A percentile compares a stretch with the other conserved stretches of the same genome.
Conservation (phyloP, 2,797 vertebrate species). For the Alcedo quadribrachys region DNA sequence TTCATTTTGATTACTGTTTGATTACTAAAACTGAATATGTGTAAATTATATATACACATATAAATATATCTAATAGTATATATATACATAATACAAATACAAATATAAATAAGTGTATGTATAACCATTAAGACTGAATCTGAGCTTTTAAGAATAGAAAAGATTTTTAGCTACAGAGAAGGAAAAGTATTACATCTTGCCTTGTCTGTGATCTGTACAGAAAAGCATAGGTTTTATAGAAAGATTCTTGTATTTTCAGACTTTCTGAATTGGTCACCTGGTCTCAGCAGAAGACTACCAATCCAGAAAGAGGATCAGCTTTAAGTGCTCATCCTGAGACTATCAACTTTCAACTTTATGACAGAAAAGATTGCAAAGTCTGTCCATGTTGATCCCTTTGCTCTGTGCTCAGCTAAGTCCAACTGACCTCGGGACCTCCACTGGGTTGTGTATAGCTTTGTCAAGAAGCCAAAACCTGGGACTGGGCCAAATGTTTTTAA, state of each 20-base stretch:
- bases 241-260: background rate
- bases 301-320: background rate
- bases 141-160: background rate
- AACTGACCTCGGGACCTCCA: background rate
- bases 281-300: background rate
- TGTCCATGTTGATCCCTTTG: rapidly evolving
- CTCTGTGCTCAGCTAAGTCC: background rate
- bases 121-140: background rate
- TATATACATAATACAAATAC: background rate
- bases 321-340: background rate
- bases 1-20: no score
- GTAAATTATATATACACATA: background rate
- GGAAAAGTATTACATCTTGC: background rate
- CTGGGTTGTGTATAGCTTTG: background rate
- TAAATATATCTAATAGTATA: background rate
- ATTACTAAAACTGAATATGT: background rate
- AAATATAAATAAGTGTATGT: background rate
- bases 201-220: background rate
- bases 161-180: rapidly evolving
- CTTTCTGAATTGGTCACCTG: background rate
- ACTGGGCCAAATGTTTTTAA: background rate
- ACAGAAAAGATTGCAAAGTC: background rate
- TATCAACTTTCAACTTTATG: background rate
- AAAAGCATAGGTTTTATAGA: background rate
- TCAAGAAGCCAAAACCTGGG: background rate